A percentile compares a stretch with the other conserved stretches of the same genome.
Evolutionary conservation across 2,113 vertebrate genomes (phyloP).

Genomic region (Anarhynchus alexandrinus): DNA sequence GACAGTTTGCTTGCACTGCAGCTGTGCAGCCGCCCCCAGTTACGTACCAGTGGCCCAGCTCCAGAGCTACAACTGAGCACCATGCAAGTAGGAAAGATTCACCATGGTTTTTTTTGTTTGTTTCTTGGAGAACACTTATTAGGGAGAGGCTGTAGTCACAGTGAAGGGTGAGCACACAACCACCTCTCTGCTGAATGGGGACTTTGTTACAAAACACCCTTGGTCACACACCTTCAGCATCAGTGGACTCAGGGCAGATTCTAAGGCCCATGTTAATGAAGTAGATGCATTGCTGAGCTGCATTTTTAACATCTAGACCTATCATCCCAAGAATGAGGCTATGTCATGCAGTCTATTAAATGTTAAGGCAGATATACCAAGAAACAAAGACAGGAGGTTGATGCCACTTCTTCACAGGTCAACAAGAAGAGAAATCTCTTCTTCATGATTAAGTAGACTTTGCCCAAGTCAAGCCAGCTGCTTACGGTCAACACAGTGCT

Average conservation of each 20-base stretch:
- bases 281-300: neutral
- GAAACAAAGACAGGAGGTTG: neutral
- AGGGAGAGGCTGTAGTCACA: neutral
- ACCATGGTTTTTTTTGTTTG: fast-evolving
- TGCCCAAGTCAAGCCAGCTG: neutral
- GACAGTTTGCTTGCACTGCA: constrained; percentile 12
- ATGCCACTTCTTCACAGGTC: neutral
- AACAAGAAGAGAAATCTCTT: neutral
- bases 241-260: neutral
- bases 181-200: neutral
- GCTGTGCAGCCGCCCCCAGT: neutral
- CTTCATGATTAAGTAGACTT: neutral
- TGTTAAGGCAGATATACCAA: neutral
- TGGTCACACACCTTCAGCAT: neutral
- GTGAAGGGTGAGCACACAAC: neutral
- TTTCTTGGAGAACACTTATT: neutral
- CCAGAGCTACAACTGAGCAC: neutral
- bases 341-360: neutral
- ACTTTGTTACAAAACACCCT: neutral
- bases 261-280: neutral
- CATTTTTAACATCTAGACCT: neutral
- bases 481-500: neutral
- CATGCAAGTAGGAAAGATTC: neutral
- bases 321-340: neutral
- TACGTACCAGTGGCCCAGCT: neutral